Conservation (phyloP, 2,888 invertebrate genomes). For the Microctonus hyperodae region DNA sequence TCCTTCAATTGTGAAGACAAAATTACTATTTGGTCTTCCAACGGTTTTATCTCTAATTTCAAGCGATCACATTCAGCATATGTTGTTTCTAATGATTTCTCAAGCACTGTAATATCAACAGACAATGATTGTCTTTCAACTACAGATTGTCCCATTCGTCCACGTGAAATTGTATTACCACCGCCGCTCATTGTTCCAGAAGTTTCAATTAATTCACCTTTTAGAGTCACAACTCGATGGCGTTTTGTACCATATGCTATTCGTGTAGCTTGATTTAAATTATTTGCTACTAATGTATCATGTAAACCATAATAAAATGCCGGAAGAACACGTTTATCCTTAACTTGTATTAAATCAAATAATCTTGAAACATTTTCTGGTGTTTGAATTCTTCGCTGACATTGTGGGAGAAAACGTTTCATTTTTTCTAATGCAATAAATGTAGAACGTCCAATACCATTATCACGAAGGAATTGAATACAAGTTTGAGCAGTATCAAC, state of each 20-base stretch:
- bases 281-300: constrained; percentile 81
- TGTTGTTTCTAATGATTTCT: constrained; percentile 62
- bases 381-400: constrained; percentile 66
- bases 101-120: constrained; percentile 69
- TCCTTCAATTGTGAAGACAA: constrained; percentile 63
- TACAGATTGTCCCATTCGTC: constrained; percentile 83
- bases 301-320: constrained; percentile 89
- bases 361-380: constrained; percentile 89
- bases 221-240: constrained; percentile 85
- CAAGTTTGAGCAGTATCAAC: constrained; percentile 86
- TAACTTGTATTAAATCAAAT: constrained; percentile 86
- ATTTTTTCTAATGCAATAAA: constrained; percentile 92
- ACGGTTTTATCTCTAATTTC: constrained; percentile 66
- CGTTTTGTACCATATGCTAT: constrained; percentile 82
- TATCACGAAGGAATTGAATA: constrained; percentile 78
- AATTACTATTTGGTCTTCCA: constrained; percentile 68
- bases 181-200: constrained; percentile 95
- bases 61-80: constrained; percentile 62
- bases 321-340: constrained; percentile 77
- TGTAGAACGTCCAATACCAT: constrained; percentile 83
- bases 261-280: constrained; percentile 87
- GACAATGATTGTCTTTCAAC: constrained; percentile 62
- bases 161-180: constrained; percentile 75
- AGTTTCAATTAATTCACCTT: constrained; percentile 61
- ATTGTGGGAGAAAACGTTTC: constrained; percentile 66